Evolutionary conservation across 2,113 vertebrate genomes (phyloP).

Genomic region (Aythya baeri): DNA sequence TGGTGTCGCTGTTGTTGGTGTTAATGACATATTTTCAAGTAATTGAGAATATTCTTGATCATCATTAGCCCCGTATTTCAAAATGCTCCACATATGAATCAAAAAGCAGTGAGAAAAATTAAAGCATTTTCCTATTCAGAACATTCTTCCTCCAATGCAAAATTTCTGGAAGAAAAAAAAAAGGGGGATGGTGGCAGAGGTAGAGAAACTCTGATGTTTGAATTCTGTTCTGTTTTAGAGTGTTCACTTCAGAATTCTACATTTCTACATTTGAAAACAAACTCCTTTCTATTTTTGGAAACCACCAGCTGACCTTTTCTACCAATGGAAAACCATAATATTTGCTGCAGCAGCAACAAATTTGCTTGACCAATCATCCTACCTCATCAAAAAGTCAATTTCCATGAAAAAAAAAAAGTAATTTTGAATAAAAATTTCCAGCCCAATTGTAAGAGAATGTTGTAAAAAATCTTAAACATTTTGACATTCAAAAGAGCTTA

Average conservation of each 20-base stretch:
- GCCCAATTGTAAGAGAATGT: neutral
- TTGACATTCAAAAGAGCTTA: neutral
- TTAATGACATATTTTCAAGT: neutral
- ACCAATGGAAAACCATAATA: neutral
- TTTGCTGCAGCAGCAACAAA: neutral
- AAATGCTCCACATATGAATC: neutral
- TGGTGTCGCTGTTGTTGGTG: neutral
- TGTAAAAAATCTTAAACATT: neutral
- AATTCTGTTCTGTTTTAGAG: neutral
- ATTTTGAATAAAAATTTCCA: neutral
- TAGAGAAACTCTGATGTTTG: neutral
- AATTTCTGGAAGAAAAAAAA: neutral
- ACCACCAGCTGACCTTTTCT: neutral
- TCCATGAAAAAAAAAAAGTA: neutral
- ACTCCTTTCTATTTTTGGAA: neutral
- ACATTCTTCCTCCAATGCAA: neutral
- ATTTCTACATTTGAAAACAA: neutral
- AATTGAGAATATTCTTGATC: neutral
- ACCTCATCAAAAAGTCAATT: neutral
- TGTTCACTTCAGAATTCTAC: neutral
- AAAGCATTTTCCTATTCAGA: neutral
- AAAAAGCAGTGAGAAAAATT: neutral
- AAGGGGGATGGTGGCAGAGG: too few relatives aligned
- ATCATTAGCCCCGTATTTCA: neutral
- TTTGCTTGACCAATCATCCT: neutral